phyloP scores from a whole-genome alignment of 2,888 invertebrate genomes.

The Metalampra italica region DNA sequence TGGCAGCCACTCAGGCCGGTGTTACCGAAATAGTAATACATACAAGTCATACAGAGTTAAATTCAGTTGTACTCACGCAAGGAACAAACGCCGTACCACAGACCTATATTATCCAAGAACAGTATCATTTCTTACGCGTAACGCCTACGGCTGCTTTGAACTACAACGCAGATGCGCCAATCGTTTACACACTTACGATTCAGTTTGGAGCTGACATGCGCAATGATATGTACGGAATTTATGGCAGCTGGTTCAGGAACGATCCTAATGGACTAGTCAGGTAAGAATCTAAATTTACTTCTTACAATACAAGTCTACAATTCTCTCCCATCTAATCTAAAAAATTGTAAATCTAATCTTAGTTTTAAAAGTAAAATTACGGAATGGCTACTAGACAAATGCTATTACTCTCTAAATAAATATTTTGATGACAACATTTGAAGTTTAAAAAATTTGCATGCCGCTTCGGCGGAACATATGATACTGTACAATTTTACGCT shows the following conservation, averaged over 20 bases:
- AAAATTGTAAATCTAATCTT: no score
- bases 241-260: constrained; percentile 60
- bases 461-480: no score
- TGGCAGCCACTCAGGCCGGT: constrained; percentile 39
- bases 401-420: no score
- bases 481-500: no score
- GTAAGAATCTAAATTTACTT: constrained; percentile 23
- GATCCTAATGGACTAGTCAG: constrained; percentile 25
- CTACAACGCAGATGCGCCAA: constrained; percentile 20
- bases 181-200: constrained; percentile 39
- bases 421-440: no score
- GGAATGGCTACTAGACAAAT: no score
- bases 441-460: no score
- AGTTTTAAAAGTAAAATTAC: no score
- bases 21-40: constrained; percentile 55
- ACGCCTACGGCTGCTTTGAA: constrained; percentile 21
- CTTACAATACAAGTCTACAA: no score
- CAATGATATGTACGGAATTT: constrained; percentile 67
- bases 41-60: constrained; percentile 39
- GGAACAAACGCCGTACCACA: constrained; percentile 24
- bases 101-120: constrained; percentile 19
- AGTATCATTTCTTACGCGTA: constrained; percentile 46
- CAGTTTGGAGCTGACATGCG: constrained; percentile 45
- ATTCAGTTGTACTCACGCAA: constrained; percentile 54
- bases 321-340: no score